phyloP scores from a whole-genome alignment of 2,888 invertebrate genomes.

The Cancer borealis region DNA sequence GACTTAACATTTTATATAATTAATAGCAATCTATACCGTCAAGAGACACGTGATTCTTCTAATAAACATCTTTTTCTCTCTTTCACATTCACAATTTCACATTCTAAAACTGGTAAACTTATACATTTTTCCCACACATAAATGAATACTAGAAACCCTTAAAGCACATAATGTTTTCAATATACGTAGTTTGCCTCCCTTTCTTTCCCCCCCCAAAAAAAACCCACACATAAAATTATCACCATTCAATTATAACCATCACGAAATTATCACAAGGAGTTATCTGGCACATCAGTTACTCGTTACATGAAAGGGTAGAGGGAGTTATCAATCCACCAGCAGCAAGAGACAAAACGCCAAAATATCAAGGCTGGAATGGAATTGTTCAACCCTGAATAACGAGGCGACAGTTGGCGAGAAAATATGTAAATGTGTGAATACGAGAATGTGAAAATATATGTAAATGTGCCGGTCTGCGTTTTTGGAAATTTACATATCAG shows the following conservation, averaged over 20 bases:
- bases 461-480: not conserved
- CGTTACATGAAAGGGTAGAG: not conserved
- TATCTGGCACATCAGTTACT: not conserved
- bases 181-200: not conserved
- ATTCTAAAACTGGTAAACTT: too few species aligned
- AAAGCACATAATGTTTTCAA: not conserved
- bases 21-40: too few species aligned
- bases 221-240: not conserved
- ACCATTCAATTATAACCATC: not conserved
- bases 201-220: not conserved
- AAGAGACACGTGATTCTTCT: too few species aligned
- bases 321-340: not conserved
- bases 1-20: not conserved
- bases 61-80: not conserved
- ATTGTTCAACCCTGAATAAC: not conserved
- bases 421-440: not conserved
- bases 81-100: not conserved
- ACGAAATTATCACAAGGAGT: not conserved
- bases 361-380: constrained; percentile 9
- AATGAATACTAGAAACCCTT: not conserved
- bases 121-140: not conserved
- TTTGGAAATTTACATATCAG: not conserved
- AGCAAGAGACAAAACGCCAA: not conserved
- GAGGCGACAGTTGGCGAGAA: not conserved
- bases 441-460: not conserved